Conservation (phyloP, 2,797 vertebrate species). For the Crypturellus tataupa region DNA sequence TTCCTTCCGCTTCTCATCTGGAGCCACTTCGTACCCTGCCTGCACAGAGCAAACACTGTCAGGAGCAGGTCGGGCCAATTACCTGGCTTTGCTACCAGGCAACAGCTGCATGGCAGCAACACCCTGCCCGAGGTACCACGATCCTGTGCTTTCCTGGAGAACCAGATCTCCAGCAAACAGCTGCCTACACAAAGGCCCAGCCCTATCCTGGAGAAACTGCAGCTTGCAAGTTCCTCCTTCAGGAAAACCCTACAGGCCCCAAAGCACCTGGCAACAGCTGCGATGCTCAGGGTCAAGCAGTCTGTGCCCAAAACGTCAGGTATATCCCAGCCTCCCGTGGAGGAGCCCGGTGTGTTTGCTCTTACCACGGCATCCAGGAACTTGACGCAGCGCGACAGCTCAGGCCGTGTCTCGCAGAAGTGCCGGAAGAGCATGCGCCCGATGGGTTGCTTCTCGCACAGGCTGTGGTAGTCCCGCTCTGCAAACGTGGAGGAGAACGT, state of each 20-base stretch:
- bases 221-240: neutral
- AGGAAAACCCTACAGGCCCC: neutral
- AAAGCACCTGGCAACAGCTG: neutral
- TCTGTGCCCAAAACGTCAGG: fast-evolving
- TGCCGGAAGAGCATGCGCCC: conserved; percentile 92
- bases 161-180: conserved; percentile 26
- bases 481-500: neutral
- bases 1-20: conserved; percentile 93
- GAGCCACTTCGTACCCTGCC: conserved; percentile 95
- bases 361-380: conserved; percentile 97
- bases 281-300: neutral
- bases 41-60: conserved; percentile 67
- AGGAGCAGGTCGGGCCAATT: neutral
- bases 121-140: neutral
- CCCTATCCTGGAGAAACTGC: neutral
- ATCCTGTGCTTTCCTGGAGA: neutral
- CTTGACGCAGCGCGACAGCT: conserved; percentile 89
- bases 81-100: neutral
- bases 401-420: conserved; percentile 92
- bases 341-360: fast-evolving
- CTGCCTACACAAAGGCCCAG: neutral
- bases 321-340: neutral
- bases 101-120: conserved; percentile 22
- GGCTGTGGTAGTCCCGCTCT: conserved; percentile 95
- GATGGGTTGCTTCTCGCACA: conserved; percentile 95